phyloP scores from a whole-genome alignment of 2,888 invertebrate genomes.

The Drosophila percnosoma region DNA sequence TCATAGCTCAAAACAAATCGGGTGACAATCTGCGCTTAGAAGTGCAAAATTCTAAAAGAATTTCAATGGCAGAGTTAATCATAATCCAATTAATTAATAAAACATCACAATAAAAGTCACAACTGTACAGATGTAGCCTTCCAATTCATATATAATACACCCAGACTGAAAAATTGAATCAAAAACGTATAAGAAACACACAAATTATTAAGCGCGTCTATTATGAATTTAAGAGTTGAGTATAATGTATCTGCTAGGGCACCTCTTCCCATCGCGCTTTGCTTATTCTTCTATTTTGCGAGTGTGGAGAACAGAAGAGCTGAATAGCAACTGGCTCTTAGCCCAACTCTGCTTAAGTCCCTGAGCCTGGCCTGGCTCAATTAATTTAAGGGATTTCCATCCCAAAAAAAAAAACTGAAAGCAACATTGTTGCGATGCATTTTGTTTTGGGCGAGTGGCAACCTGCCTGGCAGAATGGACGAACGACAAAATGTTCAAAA shows the following conservation, averaged over 20 bases:
- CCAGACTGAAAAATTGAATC: too few relatives aligned
- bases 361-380: constrained; percentile 57
- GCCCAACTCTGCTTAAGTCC: constrained; percentile 5
- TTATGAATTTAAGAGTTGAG: too few relatives aligned
- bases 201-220: neutral
- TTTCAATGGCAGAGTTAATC: neutral
- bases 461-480: constrained; percentile 11
- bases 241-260: neutral
- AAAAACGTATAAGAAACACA: too few relatives aligned
- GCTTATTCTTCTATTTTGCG: neutral
- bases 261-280: neutral
- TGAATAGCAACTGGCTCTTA: constrained; percentile 27
- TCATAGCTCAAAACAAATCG: too few relatives aligned
- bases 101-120: too few relatives aligned
- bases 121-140: neutral
- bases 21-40: too few relatives aligned
- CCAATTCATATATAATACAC: too few relatives aligned
- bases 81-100: neutral
- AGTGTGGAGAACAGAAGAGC: neutral
- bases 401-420: constrained; percentile 38
- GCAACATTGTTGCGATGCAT: constrained; percentile 55
- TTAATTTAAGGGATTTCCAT: constrained; percentile 71
- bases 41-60: neutral
- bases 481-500: neutral
- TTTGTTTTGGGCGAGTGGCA: constrained; percentile 27